phyloP scores from a whole-genome alignment of 2,888 invertebrate species.

The Anticlea derivata region DNA sequence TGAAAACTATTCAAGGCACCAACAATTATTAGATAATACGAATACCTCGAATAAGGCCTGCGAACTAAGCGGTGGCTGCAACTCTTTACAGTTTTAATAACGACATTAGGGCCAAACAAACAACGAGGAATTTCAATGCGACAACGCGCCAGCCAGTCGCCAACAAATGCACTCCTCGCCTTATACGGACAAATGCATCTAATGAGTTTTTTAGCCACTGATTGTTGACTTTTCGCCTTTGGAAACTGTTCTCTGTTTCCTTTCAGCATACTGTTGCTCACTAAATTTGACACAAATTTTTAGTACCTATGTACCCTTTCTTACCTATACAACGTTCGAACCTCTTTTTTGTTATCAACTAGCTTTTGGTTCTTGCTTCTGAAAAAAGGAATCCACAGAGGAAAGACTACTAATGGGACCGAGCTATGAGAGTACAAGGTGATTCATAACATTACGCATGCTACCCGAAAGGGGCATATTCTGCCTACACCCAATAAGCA shows the following conservation, averaged over 20 bases:
- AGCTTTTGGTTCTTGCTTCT: no score
- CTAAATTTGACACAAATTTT: no score
- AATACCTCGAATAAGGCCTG: conserved; percentile 16
- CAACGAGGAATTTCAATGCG: conserved; percentile 52
- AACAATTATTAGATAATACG: conserved; percentile 4
- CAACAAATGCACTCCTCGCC: conserved; percentile 31
- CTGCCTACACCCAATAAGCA: no score
- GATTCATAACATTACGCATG: no score
- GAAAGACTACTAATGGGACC: not conserved
- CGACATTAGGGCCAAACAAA: conserved; percentile 53
- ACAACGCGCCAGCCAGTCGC: conserved; percentile 36
- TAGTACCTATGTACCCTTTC: no score
- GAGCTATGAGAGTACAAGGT: no score
- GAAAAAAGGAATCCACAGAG: no score
- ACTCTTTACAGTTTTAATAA: conserved; percentile 57
- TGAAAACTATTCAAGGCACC: not conserved
- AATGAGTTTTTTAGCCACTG: conserved; percentile 29
- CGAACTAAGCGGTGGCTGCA: conserved; percentile 30
- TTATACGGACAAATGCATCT: conserved; percentile 28
- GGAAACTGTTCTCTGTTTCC: not conserved
- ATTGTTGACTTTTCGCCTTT: conserved; percentile 5
- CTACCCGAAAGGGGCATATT: no score
- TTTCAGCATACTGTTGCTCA: not conserved
- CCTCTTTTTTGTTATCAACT: no score
- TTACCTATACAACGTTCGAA: no score